These are phyloP conservation scores for Zaprionus lineosus DNA, from an alignment of 2,888 invertebrate genomes.

Conservation along the genomic window DNA sequence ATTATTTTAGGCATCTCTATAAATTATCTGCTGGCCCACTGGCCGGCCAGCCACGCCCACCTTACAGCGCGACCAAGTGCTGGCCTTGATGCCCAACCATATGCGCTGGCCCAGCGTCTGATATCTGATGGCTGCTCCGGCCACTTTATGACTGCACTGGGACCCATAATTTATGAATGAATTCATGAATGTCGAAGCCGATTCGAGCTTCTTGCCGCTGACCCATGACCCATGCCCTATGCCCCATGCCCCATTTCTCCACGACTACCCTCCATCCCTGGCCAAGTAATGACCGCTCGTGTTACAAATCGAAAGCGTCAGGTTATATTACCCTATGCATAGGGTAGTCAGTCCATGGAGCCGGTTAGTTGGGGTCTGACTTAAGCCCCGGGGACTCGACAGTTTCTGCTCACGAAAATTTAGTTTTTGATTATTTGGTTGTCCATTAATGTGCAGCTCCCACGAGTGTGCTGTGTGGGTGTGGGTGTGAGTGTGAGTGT, in stretches of 20 bases:
- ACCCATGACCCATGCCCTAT: background rate
- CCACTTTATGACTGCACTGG: conserved; percentile 76
- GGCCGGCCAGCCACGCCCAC: conserved; percentile 14
- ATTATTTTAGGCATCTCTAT: conserved; percentile 44
- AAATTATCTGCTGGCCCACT: conserved; percentile 32
- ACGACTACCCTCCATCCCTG: too few species aligned
- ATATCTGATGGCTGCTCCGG: conserved; percentile 69
- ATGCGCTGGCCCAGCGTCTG: conserved; percentile 68
- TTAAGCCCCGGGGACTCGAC: conserved; percentile 45
- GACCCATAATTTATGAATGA: conserved; percentile 78
- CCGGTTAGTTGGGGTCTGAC: conserved; percentile 1
- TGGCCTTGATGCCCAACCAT: conserved; percentile 27
- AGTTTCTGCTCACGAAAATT: conserved; percentile 50
- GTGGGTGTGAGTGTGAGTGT: background rate
- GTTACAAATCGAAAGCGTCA: conserved; percentile 57
- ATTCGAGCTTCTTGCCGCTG: conserved; percentile 9
- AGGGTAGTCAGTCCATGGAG: conserved; percentile 13
- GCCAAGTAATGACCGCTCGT: too few species aligned
- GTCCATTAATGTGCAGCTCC: conserved; percentile 74
- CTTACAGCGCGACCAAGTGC: background rate
- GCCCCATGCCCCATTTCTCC: too few species aligned
- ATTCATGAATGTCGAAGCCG: conserved; percentile 74
- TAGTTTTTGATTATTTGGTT: conserved; percentile 75
- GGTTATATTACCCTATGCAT: conserved; percentile 34
- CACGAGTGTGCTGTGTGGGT: conserved; percentile 45